Base-by-base conservation (phyloP, 2,797 vertebrate genomes). In the Odontamblyopus lacepedii region DNA sequence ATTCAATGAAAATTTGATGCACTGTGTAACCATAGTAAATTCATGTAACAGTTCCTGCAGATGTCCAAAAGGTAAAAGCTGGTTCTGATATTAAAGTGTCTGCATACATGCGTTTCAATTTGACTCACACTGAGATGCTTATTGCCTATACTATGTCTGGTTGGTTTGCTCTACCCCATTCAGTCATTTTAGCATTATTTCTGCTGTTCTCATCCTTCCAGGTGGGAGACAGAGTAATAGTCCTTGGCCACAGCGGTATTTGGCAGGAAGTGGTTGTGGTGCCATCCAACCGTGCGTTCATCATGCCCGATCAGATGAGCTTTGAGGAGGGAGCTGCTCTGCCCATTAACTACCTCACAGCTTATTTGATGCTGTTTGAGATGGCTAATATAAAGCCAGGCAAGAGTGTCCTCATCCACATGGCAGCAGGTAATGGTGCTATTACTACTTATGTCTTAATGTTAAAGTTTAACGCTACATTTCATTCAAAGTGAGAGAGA, bases 341-440 rank as follows among this genome's bases (percentile, higher is more conserved):
- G 35, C 89, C 94, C 15, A 69, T 96, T 27, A 97, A 96, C 91
- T 98, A 98, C 83, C 60, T 97, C 77, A 96, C 95, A 0, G 96
- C 96, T 75, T 96, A 97, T 89, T 93, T 98, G 94, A 87, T 97
- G 85, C 93, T 98, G 60, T 97, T 97, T 62, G 94, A 98, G 74
- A 95, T 96, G 67, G 95, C 95, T 76, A 96, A 96, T 67, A 72
- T 97, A 38, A 91, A 93, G 78, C 93, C 96, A 0, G 94, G 95
- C 83, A 95, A 97, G 85, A 98, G 95, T 0, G 87, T 98, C 67
- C 95, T 98, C 13, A 80, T 97, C 76, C 96, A 98, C 89, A 97
- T 97, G 96, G 96, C 96, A 70, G 96, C 96, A 93, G 96, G 96
- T 98, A 87, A 18, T 44, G 8, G 11, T 29, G 57, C 27, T 30